Evolutionary conservation across 1,140 invertebrate species (phyloP).

Genomic region (Eubasilissa regina): DNA sequence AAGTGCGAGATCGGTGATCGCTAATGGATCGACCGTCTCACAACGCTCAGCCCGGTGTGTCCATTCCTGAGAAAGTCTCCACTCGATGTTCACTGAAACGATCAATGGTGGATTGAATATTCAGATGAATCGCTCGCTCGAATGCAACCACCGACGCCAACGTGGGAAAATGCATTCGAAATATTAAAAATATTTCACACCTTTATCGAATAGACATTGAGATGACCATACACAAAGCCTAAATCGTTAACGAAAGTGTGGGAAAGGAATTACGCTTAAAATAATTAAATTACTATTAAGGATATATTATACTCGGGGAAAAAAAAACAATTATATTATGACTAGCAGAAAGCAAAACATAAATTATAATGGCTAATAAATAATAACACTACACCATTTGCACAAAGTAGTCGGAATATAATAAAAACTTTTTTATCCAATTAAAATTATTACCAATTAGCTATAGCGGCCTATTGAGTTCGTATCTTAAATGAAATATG

Average conservation of each 20-base stretch:
- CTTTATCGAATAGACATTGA: background rate
- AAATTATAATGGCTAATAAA: no score
- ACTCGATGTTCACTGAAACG: background rate
- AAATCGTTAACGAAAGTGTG: slow-evolving; percentile 16
- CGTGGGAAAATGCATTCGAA: slow-evolving; percentile 1
- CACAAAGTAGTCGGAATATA: no score
- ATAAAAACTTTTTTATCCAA: no score
- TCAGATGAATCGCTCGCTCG: background rate
- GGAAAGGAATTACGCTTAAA: background rate
- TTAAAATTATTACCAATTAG: no score
- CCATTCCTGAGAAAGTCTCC: background rate
- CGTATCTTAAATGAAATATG: no score
- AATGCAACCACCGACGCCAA: slow-evolving; percentile 1
- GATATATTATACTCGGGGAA: no score
- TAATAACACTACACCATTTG: no score
- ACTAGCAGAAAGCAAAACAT: no score
- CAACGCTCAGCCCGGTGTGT: background rate
- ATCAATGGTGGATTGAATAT: background rate
- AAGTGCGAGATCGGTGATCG: background rate
- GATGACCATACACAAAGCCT: background rate
- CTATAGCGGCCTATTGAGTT: no score
- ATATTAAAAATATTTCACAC: background rate
- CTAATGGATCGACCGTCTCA: background rate
- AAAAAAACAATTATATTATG: no score
- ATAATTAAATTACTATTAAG: background rate